Conservation (phyloP, 1,140 invertebrate species). For the Ceratosolen fusciceps region DNA sequence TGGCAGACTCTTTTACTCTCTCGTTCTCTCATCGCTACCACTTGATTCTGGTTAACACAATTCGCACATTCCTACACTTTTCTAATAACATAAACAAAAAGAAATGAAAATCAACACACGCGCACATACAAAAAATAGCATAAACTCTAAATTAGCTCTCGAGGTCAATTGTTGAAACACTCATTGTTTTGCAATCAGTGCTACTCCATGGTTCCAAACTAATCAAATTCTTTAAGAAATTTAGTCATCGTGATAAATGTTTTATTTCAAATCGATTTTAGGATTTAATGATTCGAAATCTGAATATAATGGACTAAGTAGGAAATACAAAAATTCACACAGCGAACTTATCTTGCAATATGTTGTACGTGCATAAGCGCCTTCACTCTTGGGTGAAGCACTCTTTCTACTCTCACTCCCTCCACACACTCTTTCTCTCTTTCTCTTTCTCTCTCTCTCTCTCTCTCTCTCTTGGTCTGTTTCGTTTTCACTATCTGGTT, state of each 20-base stretch:
- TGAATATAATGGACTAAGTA: neutral
- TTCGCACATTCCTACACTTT: neutral
- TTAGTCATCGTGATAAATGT: neutral
- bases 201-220: neutral
- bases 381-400: neutral
- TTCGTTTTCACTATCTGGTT: slow-evolving; percentile 25
- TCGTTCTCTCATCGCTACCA: neutral
- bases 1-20: too few relatives aligned
- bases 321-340: neutral
- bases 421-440: neutral
- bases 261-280: neutral
- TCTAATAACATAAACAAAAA: neutral
- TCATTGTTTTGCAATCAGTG: slow-evolving; percentile 10
- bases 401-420: neutral
- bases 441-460: neutral
- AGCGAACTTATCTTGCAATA: neutral
- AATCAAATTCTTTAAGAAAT: neutral
- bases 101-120: neutral
- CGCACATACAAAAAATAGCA: neutral
- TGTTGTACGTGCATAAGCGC: neutral
- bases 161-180: neutral
- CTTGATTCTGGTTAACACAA: neutral
- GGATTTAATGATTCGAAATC: neutral
- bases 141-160: neutral
- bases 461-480: neutral